Base-by-base conservation (phyloP, 1,140 invertebrate genomes). In the Thalassaphorura encarpata region DNA sequence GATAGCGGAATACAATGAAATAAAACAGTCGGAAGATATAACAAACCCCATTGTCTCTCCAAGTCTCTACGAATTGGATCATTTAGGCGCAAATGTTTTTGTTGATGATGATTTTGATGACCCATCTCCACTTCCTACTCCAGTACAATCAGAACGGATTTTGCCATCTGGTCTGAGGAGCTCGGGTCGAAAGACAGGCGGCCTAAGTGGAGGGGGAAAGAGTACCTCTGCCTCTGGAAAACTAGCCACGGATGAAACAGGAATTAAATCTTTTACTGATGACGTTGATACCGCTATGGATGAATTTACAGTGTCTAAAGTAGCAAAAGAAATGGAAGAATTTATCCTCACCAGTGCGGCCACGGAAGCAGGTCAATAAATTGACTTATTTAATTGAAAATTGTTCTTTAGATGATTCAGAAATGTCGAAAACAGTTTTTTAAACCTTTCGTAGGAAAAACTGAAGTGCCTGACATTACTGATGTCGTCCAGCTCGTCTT, bases 401-500 rank as follows among this genome's bases (percentile, higher is more conserved):
- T 27, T 27, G 45, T 23, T 23, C 24, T 8, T 11, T 24, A 23
- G 18, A 18, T 24, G 8, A n/a, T n/a, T n/a, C n/a, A n/a, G n/a
- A n/a, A n/a, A n/a, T n/a, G n/a, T n/a, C n/a, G n/a, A n/a, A n/a
- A n/a, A n/a, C n/a, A n/a, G n/a, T n/a, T n/a, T 27, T 3, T 47
- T 47, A 23, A 16, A 6, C 33, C 18, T 31, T 29, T 49, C 28
- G 15, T 36, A 49, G 45, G 24, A 40, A 29, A 11, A 2, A 29
- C 54, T 2, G 46, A 50, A 21, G 18, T 36, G 5, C 28, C 26
- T n/a, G 23, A 24, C 8, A n/a, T 45, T 0, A 39, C 15, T 19
- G 48, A 55, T 24, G 23, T 47, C 8, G 31, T 27, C 11, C 58
- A 60, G 28, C 18, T 60, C 5, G 19, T 60, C 3, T 21, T 60